Conservation (phyloP, 2,888 invertebrate species). For the Agrypnus murinus region DNA sequence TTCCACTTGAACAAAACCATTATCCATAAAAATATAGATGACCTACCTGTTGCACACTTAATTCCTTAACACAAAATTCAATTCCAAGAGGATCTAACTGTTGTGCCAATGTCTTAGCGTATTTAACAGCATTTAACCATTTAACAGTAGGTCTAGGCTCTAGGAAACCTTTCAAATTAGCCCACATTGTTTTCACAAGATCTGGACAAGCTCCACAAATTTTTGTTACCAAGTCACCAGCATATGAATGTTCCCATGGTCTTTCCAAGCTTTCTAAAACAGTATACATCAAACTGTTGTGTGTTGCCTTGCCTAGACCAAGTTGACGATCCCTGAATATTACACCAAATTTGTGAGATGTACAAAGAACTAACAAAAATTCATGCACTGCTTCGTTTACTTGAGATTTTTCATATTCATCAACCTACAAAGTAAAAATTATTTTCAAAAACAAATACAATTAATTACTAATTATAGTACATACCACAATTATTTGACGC, state of each 20-base stretch:
- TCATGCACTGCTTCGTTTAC: conserved; percentile 78
- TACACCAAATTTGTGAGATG: conserved; percentile 85
- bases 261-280: conserved; percentile 78
- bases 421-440: conserved; percentile 63
- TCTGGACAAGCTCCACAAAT: conserved; percentile 83
- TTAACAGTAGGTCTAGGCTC: conserved; percentile 75
- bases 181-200: conserved; percentile 78
- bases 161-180: conserved; percentile 75
- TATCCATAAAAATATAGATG: too few relatives aligned
- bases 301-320: conserved; percentile 74
- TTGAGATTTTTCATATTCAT: conserved; percentile 71
- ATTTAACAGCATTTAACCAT: conserved; percentile 73
- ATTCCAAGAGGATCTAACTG: conserved; percentile 73
- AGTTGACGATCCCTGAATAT: conserved; percentile 82
- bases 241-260: conserved; percentile 81
- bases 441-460: conserved; percentile 16
- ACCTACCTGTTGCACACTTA: conserved; percentile 71
- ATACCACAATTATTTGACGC: neutral
- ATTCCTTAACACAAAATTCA: conserved; percentile 70
- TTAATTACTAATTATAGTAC: too few relatives aligned
- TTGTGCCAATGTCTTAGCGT: conserved; percentile 71
- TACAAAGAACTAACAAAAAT: conserved; percentile 83
- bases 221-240: conserved; percentile 77
- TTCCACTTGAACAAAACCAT: too few relatives aligned
- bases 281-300: conserved; percentile 77